Evolutionary conservation across 2,113 vertebrate genomes (phyloP).

Genomic region (Hemiscyllium ocellatum): DNA sequence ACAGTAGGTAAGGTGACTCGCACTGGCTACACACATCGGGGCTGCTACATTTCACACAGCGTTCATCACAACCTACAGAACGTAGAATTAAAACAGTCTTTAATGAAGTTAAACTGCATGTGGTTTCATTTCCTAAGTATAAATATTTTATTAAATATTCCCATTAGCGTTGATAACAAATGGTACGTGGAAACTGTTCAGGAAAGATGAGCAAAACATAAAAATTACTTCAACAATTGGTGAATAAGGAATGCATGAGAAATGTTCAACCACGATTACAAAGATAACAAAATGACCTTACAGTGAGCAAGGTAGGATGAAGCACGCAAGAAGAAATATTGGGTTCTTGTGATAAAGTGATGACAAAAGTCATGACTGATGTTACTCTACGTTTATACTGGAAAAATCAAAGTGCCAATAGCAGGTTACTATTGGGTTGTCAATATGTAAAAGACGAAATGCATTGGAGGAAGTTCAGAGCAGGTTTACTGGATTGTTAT

Average conservation of each 20-base stretch:
- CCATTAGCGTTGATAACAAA: neutral
- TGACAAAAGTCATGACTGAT: too few species aligned
- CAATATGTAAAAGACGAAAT: too few species aligned
- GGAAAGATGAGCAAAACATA: neutral
- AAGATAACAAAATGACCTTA: too few species aligned
- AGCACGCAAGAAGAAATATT: too few species aligned
- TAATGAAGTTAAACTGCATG: neutral
- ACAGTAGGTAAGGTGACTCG: constrained; percentile 56
- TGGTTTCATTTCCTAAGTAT: neutral
- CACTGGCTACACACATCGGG: constrained; percentile 64
- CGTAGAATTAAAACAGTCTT: neutral
- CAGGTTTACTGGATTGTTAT: too few species aligned
- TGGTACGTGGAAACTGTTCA: neutral
- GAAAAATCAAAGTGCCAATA: too few species aligned
- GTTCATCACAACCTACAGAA: constrained; percentile 67
- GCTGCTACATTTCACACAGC: constrained; percentile 65
- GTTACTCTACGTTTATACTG: too few species aligned
- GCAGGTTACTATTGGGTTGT: too few species aligned
- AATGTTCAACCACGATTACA: neutral
- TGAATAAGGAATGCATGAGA: neutral
- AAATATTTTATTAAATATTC: neutral
- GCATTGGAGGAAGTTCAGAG: too few species aligned
- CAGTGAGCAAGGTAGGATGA: too few species aligned
- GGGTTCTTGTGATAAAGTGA: too few species aligned
- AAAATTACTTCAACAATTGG: neutral